Evolutionary conservation across 30 jellyfish, hydroid and myxozoan species (phyloP), one percentile per base, ranked within the genome.

Genomic region (Kudoa iwatai): DNA sequence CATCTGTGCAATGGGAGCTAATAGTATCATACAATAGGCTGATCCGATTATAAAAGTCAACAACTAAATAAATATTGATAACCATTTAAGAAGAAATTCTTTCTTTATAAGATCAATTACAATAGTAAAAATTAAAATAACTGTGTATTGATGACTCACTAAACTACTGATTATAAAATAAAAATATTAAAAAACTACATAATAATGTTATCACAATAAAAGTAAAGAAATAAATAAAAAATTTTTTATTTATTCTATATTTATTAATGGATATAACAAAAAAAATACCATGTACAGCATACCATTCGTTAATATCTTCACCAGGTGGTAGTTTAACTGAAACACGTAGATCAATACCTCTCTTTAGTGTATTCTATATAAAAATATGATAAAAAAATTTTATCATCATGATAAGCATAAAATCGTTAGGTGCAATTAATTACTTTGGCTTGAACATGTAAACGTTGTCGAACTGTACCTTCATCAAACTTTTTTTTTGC

Each of bases 251-350:
- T n/a, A n/a, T n/a, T n/a, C n/a, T n/a, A n/a, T n/a, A n/a, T n/a
- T n/a, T n/a, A n/a, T n/a, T n/a, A n/a, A n/a, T n/a, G n/a, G n/a
- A n/a, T n/a, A n/a, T n/a, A n/a, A n/a, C n/a, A n/a, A n/a, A n/a
- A n/a, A n/a, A n/a, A 68, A 0, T 34, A 68, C 90, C 90, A 68
- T 68, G 90, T 4, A 68, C 90, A 25, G 90, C 90, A 19, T 58
- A 48, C 90, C 90, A 68, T 43, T 68, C 90, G 40, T 68, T 55
- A 11, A 52, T 40, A 22, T 53, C 49, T 54, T 68, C 90, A 3
- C 60, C 82, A 19, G 83, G 51, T 12, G 90, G 90, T 19, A 68
- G 47, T 44, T 55, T 67, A 0, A 68, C 90, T 0, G 90, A 85
- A 26, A 58, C 90, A 21, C 65, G 53, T 18, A 68, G 53, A 40